Evolutionary conservation across 2,888 invertebrate species (phyloP), one percentile per base, ranked within the genome.

Genomic region (Nasonovia ribisnigri): DNA sequence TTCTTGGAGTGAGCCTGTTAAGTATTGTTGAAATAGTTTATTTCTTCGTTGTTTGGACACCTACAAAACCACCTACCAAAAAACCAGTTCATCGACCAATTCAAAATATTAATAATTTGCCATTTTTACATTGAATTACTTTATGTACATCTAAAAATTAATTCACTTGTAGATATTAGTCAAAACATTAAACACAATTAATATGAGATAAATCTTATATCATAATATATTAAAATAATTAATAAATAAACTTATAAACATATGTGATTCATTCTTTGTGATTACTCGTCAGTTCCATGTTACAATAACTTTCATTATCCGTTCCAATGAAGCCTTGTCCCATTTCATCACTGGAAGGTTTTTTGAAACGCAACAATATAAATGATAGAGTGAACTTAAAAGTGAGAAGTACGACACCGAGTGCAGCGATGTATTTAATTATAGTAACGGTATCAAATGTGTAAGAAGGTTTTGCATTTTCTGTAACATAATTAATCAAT

Each of bases 11-110:
- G 95, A 98, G 98, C 95, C 97, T 98, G 0, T 96, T 98, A 84
- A 97, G 98, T 94, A 97, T 97, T 95, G 97, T 97, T 95, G 98
- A 98, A 95, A 97, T 98, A 54, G 95, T 97, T 3, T 98, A 98
- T 95, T 98, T 94, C 88, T 94, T 95, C 51, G 94, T 95, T 60
- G 90, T 95, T n/a, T 94, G 95, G 92, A 93, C 93, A 57, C 90
- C 92, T 84, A 94, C 92, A 13, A 90, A 26, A 42, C 84, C 93
- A 42, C 46, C n/a, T n/a, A n/a, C n/a, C 1, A 29, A 88, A 92
- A 77, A 43, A 77, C 29, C n/a, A 88, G 29, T 42, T 11, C 51
- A 46, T 43, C 77, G 3, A 16, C 36, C 89, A 46, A 89, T 93
- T 46, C 46, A 67, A 51, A 93, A 67, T 20, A 67, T 67, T 24